phyloP scores from a whole-genome alignment of 1,140 invertebrate species.

The Aphelenchoides fujianensis region DNA sequence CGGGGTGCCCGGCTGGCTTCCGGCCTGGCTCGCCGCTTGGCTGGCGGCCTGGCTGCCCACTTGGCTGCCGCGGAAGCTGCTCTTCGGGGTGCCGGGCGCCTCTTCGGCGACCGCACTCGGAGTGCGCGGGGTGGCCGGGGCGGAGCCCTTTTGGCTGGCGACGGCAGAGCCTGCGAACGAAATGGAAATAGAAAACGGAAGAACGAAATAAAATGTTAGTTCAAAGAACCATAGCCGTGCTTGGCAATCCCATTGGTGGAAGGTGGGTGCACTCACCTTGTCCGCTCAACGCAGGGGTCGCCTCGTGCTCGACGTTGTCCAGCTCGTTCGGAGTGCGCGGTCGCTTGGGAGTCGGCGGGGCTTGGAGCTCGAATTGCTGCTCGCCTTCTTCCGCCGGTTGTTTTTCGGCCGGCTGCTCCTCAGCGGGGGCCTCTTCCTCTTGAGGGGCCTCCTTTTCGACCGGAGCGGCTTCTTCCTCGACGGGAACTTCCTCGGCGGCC shows the following conservation, averaged over 20 bases:
- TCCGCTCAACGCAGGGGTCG: slow-evolving; percentile 1
- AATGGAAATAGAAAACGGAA: neutral
- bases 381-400: slow-evolving; percentile 31
- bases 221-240: too few relatives aligned
- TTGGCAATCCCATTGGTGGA: neutral
- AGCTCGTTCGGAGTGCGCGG: slow-evolving; percentile 60
- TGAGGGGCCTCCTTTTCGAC: slow-evolving; percentile 27
- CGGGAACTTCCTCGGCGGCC: slow-evolving; percentile 30
- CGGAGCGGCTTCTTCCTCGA: slow-evolving; percentile 34
- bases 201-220: slow-evolving; percentile 2
- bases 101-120: neutral
- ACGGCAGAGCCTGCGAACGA: neutral
- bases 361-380: slow-evolving; percentile 50
- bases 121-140: slow-evolving; percentile 21
- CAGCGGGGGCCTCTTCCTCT: slow-evolving; percentile 35
- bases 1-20: slow-evolving; percentile 30
- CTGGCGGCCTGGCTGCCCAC: slow-evolving; percentile 24
- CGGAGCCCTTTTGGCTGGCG: slow-evolving; percentile 1
- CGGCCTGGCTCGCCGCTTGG: slow-evolving; percentile 13
- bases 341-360: slow-evolving; percentile 56
- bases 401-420: slow-evolving; percentile 35
- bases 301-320: slow-evolving; percentile 26
- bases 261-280: neutral
- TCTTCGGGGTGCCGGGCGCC: slow-evolving; percentile 30
- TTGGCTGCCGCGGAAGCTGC: slow-evolving; percentile 22